Conservation (phyloP, 2,888 invertebrate species). For the Drosophila nr. fundita region DNA sequence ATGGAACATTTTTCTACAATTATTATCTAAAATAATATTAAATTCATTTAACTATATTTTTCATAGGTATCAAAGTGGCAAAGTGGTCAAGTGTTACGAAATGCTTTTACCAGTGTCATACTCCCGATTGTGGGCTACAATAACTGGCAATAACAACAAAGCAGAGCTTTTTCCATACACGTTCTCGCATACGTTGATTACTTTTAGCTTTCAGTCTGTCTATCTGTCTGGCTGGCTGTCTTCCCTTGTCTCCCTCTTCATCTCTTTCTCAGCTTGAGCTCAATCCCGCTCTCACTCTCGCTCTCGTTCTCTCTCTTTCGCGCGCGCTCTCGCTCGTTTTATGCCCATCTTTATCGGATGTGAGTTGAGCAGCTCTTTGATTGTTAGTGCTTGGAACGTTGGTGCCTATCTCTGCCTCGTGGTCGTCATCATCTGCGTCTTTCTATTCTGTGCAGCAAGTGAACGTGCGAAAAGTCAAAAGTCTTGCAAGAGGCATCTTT, state of each 20-base stretch:
- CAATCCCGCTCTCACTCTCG: background rate
- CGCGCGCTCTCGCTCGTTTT: background rate
- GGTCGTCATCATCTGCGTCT: conserved; percentile 1
- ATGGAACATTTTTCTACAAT: too few species aligned
- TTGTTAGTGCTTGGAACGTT: conserved; percentile 22
- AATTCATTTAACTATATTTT: background rate
- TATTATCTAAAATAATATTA: too few species aligned
- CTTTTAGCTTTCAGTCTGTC: conserved; percentile 28
- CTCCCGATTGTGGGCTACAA: conserved; percentile 6
- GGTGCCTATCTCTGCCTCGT: conserved; percentile 49
- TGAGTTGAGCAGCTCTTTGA: conserved; percentile 19
- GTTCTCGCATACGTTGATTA: conserved; percentile 36
- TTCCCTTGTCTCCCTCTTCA: background rate
- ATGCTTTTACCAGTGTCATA: too few species aligned
- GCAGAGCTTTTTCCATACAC: conserved; percentile 24
- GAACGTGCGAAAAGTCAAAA: conserved; percentile 65
- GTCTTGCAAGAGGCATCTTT: conserved; percentile 30
- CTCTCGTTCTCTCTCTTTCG: background rate
- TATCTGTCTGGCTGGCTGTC: conserved; percentile 13
- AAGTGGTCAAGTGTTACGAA: background rate
- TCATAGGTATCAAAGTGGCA: background rate
- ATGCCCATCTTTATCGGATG: conserved; percentile 12
- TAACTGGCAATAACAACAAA: background rate
- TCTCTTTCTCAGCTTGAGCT: background rate
- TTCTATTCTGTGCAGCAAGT: conserved; percentile 8